These are phyloP conservation scores for Gadopsis marmoratus DNA, from an alignment of 2,797 vertebrate species.

Conservation along the genomic window DNA sequence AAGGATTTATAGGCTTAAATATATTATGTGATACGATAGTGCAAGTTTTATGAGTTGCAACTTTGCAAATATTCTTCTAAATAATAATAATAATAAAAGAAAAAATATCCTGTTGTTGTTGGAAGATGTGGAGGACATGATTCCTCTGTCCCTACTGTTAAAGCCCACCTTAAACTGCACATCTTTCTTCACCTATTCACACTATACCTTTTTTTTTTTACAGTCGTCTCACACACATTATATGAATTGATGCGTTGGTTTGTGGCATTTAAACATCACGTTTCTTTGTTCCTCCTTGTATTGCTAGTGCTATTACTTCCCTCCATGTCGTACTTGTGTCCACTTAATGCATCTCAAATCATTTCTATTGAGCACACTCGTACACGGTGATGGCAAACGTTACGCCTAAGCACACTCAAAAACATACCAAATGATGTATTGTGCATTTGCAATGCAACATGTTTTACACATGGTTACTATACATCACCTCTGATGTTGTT, in stretches of 20 bases:
- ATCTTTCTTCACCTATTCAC: conserved; percentile 31
- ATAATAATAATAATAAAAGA: conserved; percentile 71
- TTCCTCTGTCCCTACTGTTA: conserved; percentile 32
- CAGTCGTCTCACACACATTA: conserved; percentile 55
- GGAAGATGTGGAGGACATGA: conserved; percentile 40
- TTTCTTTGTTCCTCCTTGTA: conserved; percentile 21
- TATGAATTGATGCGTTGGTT: conserved; percentile 65
- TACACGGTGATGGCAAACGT: conserved; percentile 41
- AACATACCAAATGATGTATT: conserved; percentile 72
- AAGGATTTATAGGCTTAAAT: conserved; percentile 79
- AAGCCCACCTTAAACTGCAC: conserved; percentile 41
- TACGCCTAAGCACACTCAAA: conserved; percentile 44
- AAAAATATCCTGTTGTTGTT: conserved; percentile 55
- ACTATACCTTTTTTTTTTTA: conserved; percentile 45
- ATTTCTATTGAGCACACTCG: conserved; percentile 56
- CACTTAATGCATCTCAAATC: conserved; percentile 62
- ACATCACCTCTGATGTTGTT: conserved; percentile 76
- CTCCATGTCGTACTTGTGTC: conserved; percentile 47
- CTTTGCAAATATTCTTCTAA: conserved; percentile 80
- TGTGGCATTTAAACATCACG: conserved; percentile 49
- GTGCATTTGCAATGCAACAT: conserved; percentile 69
- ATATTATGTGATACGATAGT: conserved; percentile 77
- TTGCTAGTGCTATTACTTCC: conserved; percentile 41
- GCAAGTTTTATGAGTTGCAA: conserved; percentile 78
- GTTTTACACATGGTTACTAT: conserved; percentile 77